Conservation (phyloP, 1,140 invertebrate species). For the Leptinotarsa undecemlineata region DNA sequence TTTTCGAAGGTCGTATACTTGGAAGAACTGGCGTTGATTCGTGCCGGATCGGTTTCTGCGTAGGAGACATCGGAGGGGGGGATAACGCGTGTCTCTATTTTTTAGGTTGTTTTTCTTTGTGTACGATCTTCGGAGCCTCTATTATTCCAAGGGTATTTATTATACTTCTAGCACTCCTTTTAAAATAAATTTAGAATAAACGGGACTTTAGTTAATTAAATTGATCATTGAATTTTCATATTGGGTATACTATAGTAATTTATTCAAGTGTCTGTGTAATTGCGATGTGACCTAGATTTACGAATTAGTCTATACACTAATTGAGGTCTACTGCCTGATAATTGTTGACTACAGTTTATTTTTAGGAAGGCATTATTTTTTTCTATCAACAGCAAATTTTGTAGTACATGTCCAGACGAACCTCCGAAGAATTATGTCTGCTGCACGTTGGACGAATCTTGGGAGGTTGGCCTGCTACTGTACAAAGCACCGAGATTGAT, state of each 20-base stretch:
- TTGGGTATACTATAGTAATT: not conserved
- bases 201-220: not conserved
- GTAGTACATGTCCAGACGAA: too few species aligned
- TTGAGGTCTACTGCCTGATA: not conserved
- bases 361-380: not conserved
- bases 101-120: not conserved
- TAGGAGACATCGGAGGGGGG: too few species aligned
- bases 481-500: too few species aligned
- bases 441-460: too few species aligned
- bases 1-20: not conserved
- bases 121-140: not conserved
- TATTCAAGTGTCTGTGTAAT: not conserved
- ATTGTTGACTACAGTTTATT: conserved; percentile 3
- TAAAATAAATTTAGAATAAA: not conserved
- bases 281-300: not conserved
- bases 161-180: conserved; percentile 5
- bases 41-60: too few species aligned
- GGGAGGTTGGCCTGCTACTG: too few species aligned
- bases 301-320: not conserved
- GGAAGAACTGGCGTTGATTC: not conserved
- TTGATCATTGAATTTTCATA: not conserved
- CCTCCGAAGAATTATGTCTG: too few species aligned
- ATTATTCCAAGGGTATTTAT: conserved; percentile 3
- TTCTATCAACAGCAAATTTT: too few species aligned
- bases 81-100: too few species aligned